Base-by-base conservation (phyloP, 2,113 vertebrate species). In the Dipodomys ordii region DNA sequence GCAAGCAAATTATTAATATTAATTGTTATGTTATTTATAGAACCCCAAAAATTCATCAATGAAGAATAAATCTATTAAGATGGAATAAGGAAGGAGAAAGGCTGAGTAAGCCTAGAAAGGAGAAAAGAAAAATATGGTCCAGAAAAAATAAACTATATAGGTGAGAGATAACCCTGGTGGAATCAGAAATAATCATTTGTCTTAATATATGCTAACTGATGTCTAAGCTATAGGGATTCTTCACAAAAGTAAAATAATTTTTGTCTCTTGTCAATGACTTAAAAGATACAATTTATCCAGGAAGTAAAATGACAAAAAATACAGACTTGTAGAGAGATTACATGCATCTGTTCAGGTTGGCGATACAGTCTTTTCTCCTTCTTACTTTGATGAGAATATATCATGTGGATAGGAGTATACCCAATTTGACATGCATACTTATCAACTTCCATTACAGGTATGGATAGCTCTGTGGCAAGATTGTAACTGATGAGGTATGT, bases 1-100 rank as follows among this genome's bases (percentile, higher is more conserved):
- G 32, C 27, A 78, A 72, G 49, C 6, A 32, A 91, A 11, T 49
- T 91, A 90, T 84, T 93, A 57, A 90, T 81, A 64, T 49, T n/a
- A 67, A 7, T 73, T 15, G 83, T 91, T 83, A 87, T 9, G 53
- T 67, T 28, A 86, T 88, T 69, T 62, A 57, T 10, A 9, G 16
- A 64, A n/a, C 30, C 23, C 0, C 7, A 68, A 68, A 73, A 35
- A 1, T 30, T 93, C 49, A 79, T 72, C 71, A 65, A 15, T 30
- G 10, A 72, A 72, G 60, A 22, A 44, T 80, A 71, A 77, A 49
- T 89, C 1, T 27, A 4, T n/a, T 78, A 25, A 32, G 19, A 85
- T 39, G 53, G 90, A 6, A 77, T 73, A 62, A 91, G 60, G 72
- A 91, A 80, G 3, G 10, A 65, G 46, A 67, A 18, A 68, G 11